Conservation (phyloP, 2,113 vertebrate genomes). For the Ia io region DNA sequence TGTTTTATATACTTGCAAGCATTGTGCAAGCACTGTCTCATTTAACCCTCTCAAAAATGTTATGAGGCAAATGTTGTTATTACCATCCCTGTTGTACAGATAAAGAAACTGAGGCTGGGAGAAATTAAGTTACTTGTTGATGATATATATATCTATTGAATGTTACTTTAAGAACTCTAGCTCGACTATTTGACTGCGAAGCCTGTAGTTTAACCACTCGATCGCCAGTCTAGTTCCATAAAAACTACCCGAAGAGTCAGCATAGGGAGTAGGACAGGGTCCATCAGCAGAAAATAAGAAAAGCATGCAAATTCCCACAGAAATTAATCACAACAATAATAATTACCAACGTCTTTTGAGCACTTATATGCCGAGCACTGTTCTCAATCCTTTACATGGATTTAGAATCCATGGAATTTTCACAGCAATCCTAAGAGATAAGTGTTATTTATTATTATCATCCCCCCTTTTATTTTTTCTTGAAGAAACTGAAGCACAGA, state of each 20-base stretch:
- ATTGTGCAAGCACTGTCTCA: background rate
- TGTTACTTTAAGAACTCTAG: background rate
- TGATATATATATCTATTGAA: background rate
- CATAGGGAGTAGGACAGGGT: background rate
- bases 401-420: background rate
- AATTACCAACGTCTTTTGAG: background rate
- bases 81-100: background rate
- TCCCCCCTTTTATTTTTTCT: background rate
- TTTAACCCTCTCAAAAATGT: background rate
- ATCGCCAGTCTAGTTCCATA: background rate
- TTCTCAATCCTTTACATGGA: background rate
- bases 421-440: background rate
- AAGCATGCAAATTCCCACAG: background rate
- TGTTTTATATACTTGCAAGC: background rate
- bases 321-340: background rate
- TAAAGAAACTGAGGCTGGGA: background rate
- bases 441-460: background rate
- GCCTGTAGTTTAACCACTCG: background rate
- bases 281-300: background rate
- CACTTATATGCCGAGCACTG: background rate
- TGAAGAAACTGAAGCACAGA: background rate
- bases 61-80: background rate
- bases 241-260: background rate
- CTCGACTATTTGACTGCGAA: background rate
- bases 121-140: background rate